Evolutionary conservation across 1,140 invertebrate genomes (phyloP), one percentile per base, ranked within the genome.

Genomic region (Drosophila pectinifera): DNA sequence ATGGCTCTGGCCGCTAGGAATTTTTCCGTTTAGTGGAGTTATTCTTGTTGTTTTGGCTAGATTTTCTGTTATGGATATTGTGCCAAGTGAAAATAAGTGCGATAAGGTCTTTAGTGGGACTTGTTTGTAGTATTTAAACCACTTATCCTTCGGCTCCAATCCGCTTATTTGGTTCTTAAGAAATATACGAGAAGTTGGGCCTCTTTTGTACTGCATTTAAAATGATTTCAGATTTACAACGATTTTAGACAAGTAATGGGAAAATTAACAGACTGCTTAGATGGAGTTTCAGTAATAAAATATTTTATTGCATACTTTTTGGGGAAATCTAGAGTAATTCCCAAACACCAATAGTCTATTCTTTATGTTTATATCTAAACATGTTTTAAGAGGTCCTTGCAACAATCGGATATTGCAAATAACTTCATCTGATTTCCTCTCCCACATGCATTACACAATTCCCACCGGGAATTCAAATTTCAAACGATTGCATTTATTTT

Each of bases 391-490:
- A 31, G 42, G 26, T 45, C 24, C 34, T 63, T 31, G 5, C 6
- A 26, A 31, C 58, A 41, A 64, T 64, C 43, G 59, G 43, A 67
- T 64, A 41, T 64, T 41, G 58, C 59, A 67, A 59, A 67, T 63
- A 67, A 42, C 58, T 64, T 67, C 24, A 58, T 65, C 31, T 20
- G 59, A 48, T 39, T 49, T 16, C 20, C 11, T 8, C 38, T 63
- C n/a, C 41, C 28, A 31, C 28, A 67, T 68, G 63, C 42, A 49
- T 28, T 42, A 28, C 49, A 75, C 61, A 46, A 51, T 67, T 76
- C 51, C 67, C 53, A 67, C 61, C 76, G 61, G 63, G 73, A 68
- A 77, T 77, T 77, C 54, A 68, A 77, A 77, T 77, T 77, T 77
- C 73, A 77, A 77, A 77, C 42, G 62, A 67, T 65, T 65, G 73